Conservation (phyloP, 2,113 vertebrate genomes). For the Rhinolophus sinicus region DNA sequence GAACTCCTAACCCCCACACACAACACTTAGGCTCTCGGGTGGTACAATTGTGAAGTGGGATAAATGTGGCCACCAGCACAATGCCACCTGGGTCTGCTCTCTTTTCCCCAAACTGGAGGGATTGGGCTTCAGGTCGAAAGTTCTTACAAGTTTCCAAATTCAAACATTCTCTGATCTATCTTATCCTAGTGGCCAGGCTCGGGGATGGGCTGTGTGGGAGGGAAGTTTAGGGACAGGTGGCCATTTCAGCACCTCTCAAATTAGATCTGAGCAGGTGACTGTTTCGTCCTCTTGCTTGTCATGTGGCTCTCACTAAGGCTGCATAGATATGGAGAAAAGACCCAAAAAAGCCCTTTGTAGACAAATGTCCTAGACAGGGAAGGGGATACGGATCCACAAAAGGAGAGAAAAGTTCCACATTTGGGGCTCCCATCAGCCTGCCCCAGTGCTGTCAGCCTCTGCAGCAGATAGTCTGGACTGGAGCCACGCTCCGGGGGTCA, state of each 20-base stretch:
- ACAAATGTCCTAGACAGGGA: neutral
- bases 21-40: accelerated
- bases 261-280: neutral
- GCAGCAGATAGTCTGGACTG: neutral
- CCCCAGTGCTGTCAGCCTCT: neutral
- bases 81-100: too few relatives aligned
- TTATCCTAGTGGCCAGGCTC: neutral
- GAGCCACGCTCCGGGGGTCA: neutral
- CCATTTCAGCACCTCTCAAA: neutral
- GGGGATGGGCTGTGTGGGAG: accelerated
- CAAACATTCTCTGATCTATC: neutral
- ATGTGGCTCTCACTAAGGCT: neutral
- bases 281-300: neutral
- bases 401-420: neutral
- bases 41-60: accelerated
- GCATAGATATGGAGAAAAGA: neutral
- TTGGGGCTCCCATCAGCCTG: accelerated
- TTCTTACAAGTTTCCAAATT: neutral
- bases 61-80: accelerated
- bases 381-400: neutral
- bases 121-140: too few relatives aligned
- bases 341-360: neutral
- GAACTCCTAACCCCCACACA: too few relatives aligned
- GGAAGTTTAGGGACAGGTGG: neutral
- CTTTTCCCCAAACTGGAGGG: neutral